Percentiles rank a stretch among this genome's conserved stretches.
Evolutionary conservation across 2,113 vertebrate genomes (phyloP).

Genomic region (Anarhynchus alexandrinus): DNA sequence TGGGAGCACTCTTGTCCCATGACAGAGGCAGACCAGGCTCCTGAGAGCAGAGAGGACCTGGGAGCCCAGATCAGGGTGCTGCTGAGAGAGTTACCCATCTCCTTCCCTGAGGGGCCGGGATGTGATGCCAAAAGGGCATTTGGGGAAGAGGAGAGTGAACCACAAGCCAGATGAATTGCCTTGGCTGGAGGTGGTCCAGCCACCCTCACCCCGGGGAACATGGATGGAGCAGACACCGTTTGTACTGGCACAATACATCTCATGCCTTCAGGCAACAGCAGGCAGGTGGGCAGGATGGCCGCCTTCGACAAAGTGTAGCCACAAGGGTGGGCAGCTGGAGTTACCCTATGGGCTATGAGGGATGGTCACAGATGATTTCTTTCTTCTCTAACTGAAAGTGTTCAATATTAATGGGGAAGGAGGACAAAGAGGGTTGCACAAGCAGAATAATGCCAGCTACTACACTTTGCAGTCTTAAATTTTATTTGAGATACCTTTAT

Average conservation of each 20-base stretch:
- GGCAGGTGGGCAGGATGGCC: background rate
- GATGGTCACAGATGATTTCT: background rate
- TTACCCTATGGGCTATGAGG: background rate
- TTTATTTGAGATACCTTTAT: background rate
- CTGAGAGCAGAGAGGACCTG: background rate
- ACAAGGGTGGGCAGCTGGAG: background rate
- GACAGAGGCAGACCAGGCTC: background rate
- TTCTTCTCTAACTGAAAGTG: background rate
- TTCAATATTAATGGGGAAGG: background rate
- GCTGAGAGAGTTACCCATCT: background rate
- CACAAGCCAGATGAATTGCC: background rate
- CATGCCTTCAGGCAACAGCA: background rate
- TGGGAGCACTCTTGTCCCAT: background rate
- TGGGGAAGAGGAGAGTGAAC: background rate
- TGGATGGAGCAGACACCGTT: background rate
- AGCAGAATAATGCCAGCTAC: background rate
- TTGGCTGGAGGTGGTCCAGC: background rate
- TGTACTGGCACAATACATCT: background rate
- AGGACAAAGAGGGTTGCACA: background rate
- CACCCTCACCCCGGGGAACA: background rate
- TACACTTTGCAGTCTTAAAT: background rate
- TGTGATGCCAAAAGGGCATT: background rate
- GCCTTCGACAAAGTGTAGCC: background rate
- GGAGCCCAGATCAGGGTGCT: background rate
- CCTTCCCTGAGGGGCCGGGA: background rate